Base-by-base conservation (phyloP, 2,888 invertebrate genomes). In the Trachelus iudaicus region DNA sequence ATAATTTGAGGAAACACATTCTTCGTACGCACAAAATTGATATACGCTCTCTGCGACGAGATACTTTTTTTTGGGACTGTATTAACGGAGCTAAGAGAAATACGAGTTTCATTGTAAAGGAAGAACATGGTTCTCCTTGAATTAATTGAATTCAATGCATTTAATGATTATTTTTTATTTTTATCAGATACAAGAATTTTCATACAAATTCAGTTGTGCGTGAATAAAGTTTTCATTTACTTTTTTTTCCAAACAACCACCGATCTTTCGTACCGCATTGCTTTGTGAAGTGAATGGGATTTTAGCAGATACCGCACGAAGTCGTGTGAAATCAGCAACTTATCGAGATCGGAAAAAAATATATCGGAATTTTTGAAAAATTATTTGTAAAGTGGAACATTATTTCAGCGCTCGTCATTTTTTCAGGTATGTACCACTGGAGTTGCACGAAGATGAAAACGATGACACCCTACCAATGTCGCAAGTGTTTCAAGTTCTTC, bases 401-500 rank as follows among this genome's bases (percentile, higher is more conserved):
- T 71, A 31, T 12, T 31, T 71, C 34, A 71, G 31, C 34, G 2
- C 71, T 73, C 73, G 75, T n/a, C 56, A 76, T 11, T 82, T 85
- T 86, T 86, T 84, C 83, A 86, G 86, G 83, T 85, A 71, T 31
- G 13, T 71, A 71, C 71, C 34, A 71, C 34, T 31, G 31, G 71
- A 71, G 73, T 34, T 76, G 35, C 40, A 69, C 33, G 34, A 31
- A 40, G 33, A 77, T 37, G 77, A 69, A 76, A 6, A 75, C 69
- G 75, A 40, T 76, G n/a, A 80, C 82, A 12, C 81, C 81, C 23
- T 81, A 81, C 73, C 86, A 79, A 75, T 85, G 84, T 76, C 77
- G 56, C 69, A 82, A 80, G 69, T 87, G 84, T 78, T 80, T 80
- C 68, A 85, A 86, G 71, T 84, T 81, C 79, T 81, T 85, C 73